Evolutionary conservation across 1,140 invertebrate genomes (phyloP).

Genomic region (Heliconius congener): DNA sequence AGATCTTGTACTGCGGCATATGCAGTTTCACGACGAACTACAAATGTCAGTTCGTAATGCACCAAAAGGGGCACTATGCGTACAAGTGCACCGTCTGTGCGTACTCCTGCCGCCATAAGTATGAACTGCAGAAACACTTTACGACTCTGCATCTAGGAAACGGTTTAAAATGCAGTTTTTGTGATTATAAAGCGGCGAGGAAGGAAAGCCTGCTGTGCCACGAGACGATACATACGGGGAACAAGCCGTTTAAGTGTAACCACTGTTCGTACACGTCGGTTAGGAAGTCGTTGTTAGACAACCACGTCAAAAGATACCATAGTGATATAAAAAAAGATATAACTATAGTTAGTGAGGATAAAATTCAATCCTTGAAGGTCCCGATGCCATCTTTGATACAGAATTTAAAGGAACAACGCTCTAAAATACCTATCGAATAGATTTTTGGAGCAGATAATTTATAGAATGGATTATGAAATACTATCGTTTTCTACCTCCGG

Average conservation of each 20-base stretch:
- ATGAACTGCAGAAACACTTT: conserved; percentile 57
- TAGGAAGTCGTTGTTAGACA: conserved; percentile 47
- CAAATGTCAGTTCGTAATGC: conserved; percentile 59
- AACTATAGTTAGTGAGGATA: conserved; percentile 46
- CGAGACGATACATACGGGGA: conserved; percentile 58
- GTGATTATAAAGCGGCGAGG: conserved; percentile 54
- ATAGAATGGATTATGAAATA: too few relatives aligned
- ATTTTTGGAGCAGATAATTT: too few relatives aligned
- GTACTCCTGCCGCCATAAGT: conserved; percentile 58
- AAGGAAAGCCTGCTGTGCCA: conserved; percentile 58
- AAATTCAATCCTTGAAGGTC: conserved; percentile 50
- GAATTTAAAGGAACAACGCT: conserved; percentile 17
- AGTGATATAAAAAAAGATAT: conserved; percentile 42
- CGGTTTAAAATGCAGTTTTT: conserved; percentile 55
- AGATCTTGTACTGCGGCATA: conserved; percentile 38
- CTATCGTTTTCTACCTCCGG: too few relatives aligned
- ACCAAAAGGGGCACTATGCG: conserved; percentile 57
- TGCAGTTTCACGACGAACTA: conserved; percentile 51
- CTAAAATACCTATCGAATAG: neutral
- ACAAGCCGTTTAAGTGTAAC: conserved; percentile 57
- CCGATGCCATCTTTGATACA: conserved; percentile 21
- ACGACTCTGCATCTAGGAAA: conserved; percentile 48
- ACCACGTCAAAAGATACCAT: conserved; percentile 54
- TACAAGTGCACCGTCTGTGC: conserved; percentile 53
- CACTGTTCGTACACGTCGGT: conserved; percentile 53